Base-by-base conservation (phyloP, 1,140 invertebrate species). In the Teleogryllus occipitalis region DNA sequence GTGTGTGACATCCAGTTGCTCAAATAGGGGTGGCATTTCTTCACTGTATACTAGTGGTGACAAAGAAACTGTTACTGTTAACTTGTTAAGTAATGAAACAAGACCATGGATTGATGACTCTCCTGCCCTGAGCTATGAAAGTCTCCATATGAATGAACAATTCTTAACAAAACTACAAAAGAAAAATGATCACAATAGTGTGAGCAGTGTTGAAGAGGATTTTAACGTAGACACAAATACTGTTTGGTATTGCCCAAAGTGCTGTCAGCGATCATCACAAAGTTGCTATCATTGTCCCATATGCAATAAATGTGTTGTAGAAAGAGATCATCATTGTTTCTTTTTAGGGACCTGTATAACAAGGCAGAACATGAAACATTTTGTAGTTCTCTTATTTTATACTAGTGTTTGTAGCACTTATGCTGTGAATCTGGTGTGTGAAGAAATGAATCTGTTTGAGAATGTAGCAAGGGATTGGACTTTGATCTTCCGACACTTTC, bases 221-320 rank as follows among this genome's bases (percentile, higher is more conserved):
- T 65, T 65, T 65, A 14, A 10, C 10, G 54, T 75, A 27, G 74
- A 79, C 21, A 21, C 73, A 18, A 54, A 27, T 48, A 74, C 49
- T 48, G 48, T 80, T 39, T 80, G 79, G 79, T 80, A 72, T 73
- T 80, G 79, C 48, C 21, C 79, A 7, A 80, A 80, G 46, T 80
- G 79, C 75, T 47, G n/a, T 15, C 47, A 47, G 75, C 49, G 46
- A 7, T 47, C 75, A n/a, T 47, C 79, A 0, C 47, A 77, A 48
- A 65, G 27, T 14, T 76, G 75, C 21, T 27, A 80, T 73, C 79
- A 80, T 39, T 80, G 79, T 22, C 79, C 79, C 5, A 27, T 80
- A 21, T 80, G 79, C 18, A 80, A 77, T 6, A 80, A 76, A n/a
- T 80, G 79, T 48, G 8, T 80, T 73, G n/a, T 80, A 12, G 6